A percentile compares a stretch with the other conserved stretches of the same genome.
Conservation (phyloP, 2,113 vertebrate species). For the Vanacampus margaritifer region DNA sequence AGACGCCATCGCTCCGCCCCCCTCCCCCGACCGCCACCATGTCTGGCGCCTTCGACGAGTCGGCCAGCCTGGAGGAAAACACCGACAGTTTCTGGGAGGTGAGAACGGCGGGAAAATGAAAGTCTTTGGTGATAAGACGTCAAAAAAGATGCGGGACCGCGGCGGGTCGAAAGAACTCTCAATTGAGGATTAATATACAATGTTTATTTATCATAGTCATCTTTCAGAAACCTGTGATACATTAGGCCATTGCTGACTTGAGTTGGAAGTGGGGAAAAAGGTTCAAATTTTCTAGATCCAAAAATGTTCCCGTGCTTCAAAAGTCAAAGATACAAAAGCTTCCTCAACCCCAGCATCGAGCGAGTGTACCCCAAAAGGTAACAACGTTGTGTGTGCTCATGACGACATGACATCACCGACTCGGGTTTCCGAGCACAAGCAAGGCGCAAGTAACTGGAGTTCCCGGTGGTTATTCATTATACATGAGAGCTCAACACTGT, state of each 20-base stretch:
- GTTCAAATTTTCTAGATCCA: background rate
- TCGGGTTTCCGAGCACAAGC: slow-evolving; percentile 4
- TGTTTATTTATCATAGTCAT: background rate
- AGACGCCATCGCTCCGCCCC: slow-evolving; percentile 48
- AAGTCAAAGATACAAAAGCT: background rate
- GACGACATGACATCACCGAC: slow-evolving; percentile 11
- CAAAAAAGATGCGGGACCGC: background rate
- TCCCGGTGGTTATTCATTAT: slow-evolving; percentile 38
- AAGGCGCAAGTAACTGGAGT: slow-evolving; percentile 28
- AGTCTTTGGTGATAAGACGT: slow-evolving; percentile 20
- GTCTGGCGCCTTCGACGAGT: slow-evolving; percentile 89
- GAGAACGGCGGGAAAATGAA: slow-evolving; percentile 22
- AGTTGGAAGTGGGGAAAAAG: background rate
- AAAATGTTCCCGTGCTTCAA: background rate
- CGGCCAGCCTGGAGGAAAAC: slow-evolving; percentile 76
- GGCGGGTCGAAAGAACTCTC: slow-evolving; percentile 18
- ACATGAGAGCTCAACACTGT: slow-evolving; percentile 25
- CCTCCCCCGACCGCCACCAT: slow-evolving; percentile 73
- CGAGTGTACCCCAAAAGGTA: too few relatives aligned
- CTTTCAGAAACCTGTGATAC: background rate
- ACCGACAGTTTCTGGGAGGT: slow-evolving; percentile 99
- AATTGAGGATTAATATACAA: background rate
- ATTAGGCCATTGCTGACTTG: background rate
- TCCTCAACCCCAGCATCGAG: background rate
- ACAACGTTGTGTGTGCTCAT: background rate